Evolutionary conservation across 1,140 invertebrate genomes (phyloP), one percentile per base, ranked within the genome.

Genomic region (Paramacrobiotus metropolitanus): DNA sequence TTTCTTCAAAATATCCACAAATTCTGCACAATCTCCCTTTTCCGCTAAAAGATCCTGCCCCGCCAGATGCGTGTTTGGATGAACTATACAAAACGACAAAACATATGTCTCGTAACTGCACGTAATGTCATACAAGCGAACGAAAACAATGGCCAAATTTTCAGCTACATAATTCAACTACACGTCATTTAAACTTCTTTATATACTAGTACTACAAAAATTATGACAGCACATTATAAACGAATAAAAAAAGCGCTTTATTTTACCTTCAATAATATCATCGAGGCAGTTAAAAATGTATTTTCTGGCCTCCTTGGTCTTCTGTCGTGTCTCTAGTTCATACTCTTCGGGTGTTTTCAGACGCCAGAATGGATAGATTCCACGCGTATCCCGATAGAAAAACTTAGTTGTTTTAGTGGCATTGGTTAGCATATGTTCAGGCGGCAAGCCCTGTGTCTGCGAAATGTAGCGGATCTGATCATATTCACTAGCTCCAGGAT

Each of bases 271-370:
- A 64, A 87, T 91, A 73, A 99, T 98, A 73, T 99, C 95, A 70
- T 99, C 95, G 59, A 99, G 77, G 74, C 91, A 96, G 74, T 98
- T 98, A 76, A 99, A 98, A 67, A 98, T 96, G 75, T 98, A 99
- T 74, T 98, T 98, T 69, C 48, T 55, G 4, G 28, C 48, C 77
- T 99, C 95, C 78, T 99, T 99, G 44, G 91, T 95, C 76, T 96
- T 95, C 65, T 95, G 94, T 62, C 87, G 86, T 48, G 91, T 97
- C 77, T 98, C 93, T 0, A 83, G 81, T 76, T 98, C 93, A 73
- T 97, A 90, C 75, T 98, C 94, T 74, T 97, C 93, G 1, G 91
- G 88, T 61, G 88, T 93, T 82, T 95, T 96, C 4, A 97, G 75
- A 67, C 92, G 78, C 92, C 92, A 97, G 76, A 94, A 95, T 31